A percentile compares a stretch with the other conserved stretches of the same genome.
These are phyloP conservation scores for Hycleus phaleratus DNA, from an alignment of 1,140 invertebrate genomes.

Conservation along the genomic window DNA sequence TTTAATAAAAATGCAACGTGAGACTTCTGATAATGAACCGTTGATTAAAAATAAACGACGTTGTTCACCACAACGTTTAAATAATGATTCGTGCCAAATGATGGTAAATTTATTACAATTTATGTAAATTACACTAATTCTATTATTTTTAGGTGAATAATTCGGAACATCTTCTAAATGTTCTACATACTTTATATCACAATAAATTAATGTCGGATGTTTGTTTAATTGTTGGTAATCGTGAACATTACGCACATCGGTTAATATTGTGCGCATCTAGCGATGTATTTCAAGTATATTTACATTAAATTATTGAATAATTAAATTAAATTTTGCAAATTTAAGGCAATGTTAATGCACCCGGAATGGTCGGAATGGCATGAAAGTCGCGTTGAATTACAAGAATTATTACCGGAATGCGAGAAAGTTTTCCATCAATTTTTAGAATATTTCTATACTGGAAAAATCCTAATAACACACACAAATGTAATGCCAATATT, in stretches of 20 bases:
- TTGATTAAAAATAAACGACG: slow-evolving; percentile 2
- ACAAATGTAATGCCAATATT: slow-evolving; percentile 77
- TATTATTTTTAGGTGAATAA: slow-evolving; percentile 26
- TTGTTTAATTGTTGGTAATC: slow-evolving; percentile 35
- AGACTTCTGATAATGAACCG: neutral
- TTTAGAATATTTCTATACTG: slow-evolving; percentile 88
- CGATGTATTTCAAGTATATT: slow-evolving; percentile 82
- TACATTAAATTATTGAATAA: too few relatives aligned
- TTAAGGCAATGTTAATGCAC: slow-evolving; percentile 88
- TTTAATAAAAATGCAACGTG: neutral
- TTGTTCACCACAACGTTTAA: neutral
- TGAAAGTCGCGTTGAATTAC: slow-evolving; percentile 71
- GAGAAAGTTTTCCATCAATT: slow-evolving; percentile 81
- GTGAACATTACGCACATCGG: slow-evolving; percentile 80
- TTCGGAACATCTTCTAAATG: slow-evolving; percentile 33
- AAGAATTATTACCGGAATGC: slow-evolving; percentile 74
- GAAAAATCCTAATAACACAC: slow-evolving; percentile 77
- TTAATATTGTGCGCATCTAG: slow-evolving; percentile 90
- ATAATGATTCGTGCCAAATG: slow-evolving; percentile 16
- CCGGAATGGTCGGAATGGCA: slow-evolving; percentile 86
- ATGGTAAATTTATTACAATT: slow-evolving; percentile 6
- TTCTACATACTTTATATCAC: slow-evolving; percentile 31
- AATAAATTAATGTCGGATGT: slow-evolving; percentile 38
- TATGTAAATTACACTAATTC: neutral
- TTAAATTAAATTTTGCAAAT: too few relatives aligned